These are phyloP conservation scores for Scolopax rusticola DNA, from an alignment of 2,797 vertebrate species.

Conservation along the genomic window DNA sequence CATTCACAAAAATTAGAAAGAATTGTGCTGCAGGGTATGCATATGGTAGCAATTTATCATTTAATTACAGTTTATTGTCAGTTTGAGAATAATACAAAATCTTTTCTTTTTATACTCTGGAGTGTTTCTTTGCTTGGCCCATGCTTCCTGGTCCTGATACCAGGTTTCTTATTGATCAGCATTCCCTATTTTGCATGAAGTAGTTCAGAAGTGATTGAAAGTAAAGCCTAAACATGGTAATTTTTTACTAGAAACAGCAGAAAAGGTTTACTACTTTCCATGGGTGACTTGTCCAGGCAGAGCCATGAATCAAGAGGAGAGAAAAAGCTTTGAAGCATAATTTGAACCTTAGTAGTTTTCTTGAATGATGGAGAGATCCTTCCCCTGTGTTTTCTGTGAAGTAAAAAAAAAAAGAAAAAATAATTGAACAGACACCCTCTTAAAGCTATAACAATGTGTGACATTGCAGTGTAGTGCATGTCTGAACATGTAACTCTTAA, in stretches of 20 bases:
- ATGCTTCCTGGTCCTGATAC: not conserved
- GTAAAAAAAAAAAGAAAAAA: not conserved
- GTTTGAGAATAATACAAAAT: not conserved
- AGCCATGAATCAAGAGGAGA: not conserved
- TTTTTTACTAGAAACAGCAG: slow-evolving; percentile 2
- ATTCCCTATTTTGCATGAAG: not conserved
- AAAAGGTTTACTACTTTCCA: not conserved
- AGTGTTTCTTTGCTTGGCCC: not conserved
- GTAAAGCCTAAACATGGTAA: not conserved
- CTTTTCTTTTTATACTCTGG: not conserved
- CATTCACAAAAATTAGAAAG: not conserved
- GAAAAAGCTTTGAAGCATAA: not conserved
- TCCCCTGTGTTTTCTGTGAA: not conserved
- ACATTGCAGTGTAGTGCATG: not conserved
- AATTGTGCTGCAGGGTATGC: not conserved
- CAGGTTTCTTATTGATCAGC: not conserved
- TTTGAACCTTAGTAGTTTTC: not conserved
- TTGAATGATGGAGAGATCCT: not conserved
- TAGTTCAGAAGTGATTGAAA: not conserved
- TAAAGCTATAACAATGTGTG: not conserved
- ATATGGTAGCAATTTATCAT: not conserved
- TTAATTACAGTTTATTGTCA: not conserved
- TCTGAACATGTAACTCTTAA: not conserved
- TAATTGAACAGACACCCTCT: not conserved
- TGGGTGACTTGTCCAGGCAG: slow-evolving; percentile 1